These are phyloP conservation scores for Podilymbus podiceps DNA, from an alignment of 2,113 vertebrate genomes.

Conservation along the genomic window DNA sequence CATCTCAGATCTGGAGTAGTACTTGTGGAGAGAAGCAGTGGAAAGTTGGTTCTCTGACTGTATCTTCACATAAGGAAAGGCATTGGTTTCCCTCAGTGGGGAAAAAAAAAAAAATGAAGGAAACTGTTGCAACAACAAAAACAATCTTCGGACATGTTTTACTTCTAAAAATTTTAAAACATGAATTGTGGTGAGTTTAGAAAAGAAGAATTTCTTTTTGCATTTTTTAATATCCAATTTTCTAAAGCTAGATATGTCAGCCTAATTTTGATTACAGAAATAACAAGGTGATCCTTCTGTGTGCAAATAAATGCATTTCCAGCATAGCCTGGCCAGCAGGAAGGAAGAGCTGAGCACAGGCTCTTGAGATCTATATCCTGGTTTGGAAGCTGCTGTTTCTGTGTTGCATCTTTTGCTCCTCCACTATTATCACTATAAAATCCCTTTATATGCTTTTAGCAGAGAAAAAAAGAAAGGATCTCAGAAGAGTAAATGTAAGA, in stretches of 20 bases:
- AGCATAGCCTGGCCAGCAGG: background rate
- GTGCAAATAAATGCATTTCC: background rate
- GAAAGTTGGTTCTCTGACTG: background rate
- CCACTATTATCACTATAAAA: background rate
- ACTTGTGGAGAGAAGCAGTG: background rate
- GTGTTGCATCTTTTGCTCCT: background rate
- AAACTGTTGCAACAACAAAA: background rate
- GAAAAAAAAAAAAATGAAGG: background rate
- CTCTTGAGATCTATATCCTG: background rate
- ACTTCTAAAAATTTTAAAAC: background rate
- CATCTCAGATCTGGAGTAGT: background rate
- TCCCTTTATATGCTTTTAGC: background rate
- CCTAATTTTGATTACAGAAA: background rate
- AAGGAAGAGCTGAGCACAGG: background rate
- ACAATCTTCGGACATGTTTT: background rate
- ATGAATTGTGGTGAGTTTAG: background rate
- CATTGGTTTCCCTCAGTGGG: fast-evolving
- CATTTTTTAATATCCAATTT: background rate
- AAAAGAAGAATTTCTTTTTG: background rate
- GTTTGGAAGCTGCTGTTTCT: background rate
- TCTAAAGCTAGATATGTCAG: background rate
- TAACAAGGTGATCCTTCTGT: background rate
- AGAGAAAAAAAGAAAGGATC: background rate
- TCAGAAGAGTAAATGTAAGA: background rate
- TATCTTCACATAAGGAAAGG: background rate